Evolutionary conservation across 2,797 vertebrate genomes (phyloP), one percentile per base, ranked within the genome.

Genomic region (Neosilurus mollespiculum): DNA sequence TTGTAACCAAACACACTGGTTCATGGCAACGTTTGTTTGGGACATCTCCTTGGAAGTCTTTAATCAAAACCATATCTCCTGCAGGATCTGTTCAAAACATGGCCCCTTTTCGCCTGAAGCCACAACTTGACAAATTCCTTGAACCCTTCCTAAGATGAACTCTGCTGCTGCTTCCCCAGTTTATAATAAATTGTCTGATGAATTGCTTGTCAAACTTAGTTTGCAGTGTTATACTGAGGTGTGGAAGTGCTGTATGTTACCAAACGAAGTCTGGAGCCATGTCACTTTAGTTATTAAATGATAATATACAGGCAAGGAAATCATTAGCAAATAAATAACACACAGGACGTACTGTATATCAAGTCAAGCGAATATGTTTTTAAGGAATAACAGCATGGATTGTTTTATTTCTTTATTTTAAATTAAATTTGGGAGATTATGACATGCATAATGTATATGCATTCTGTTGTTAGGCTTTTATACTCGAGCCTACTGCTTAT

Each of bases 21-120:
- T 93, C 93, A 93, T 94, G 92, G 93, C 93, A 94, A 94, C 93
- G 20, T 89, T 88, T 92, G 90, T 92, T 90, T 88, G 89, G 89
- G 88, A 90, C 89, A 90, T 91, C 89, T 92, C 91, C 91, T 89
- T 90, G 89, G 90, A 90, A 92, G 89, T 88, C 81, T 86, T 85
- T 88, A 90, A 92, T 91, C 88, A 89, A 89, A 92, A 91, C 89
- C 91, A 91, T 90, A 87, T 91, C 88, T 90, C 65, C 86, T 71
- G 72, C 84, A 71, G 53, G 66, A 88, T 86, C 80, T 85, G 70
- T 85, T 86, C 84, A 78, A 87, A 87, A 84, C 82, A 73, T 78
- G 82, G 79, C 80, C 84, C 61, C 86, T 86, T 87, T 80, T 87
- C 86, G 87, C 82, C 61, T 84, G 59, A 76, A 78, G 87, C 87